Conservation (phyloP, 1,140 invertebrate genomes). For the Cydia pomonella region DNA sequence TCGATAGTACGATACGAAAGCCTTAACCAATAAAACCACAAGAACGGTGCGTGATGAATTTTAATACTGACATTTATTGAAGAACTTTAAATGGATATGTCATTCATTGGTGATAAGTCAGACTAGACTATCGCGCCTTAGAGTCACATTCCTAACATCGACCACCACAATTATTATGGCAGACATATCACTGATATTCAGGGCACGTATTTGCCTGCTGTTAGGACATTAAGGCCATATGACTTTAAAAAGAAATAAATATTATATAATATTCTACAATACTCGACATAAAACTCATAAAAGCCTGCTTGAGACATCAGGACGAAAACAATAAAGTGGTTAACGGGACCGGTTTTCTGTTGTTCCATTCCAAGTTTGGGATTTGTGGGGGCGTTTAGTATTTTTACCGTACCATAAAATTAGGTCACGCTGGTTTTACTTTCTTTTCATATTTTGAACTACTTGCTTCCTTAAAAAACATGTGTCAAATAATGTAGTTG, state of each 20-base stretch:
- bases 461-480: background rate
- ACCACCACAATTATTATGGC: no score
- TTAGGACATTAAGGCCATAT: no score
- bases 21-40: background rate
- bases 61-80: conserved; percentile 8
- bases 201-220: no score
- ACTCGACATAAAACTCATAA: background rate
- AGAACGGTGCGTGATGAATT: background rate
- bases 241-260: background rate
- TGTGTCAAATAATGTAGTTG: background rate
- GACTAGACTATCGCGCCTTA: background rate
- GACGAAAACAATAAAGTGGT: conserved; percentile 60
- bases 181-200: no score
- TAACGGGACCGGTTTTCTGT: conserved; percentile 52
- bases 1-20: background rate
- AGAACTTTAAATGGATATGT: background rate
- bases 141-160: no score
- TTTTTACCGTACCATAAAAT: background rate
- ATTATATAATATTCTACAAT: background rate
- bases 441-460: background rate
- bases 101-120: background rate
- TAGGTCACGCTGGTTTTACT: background rate
- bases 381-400: conserved; percentile 28
- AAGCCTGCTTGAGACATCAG: conserved; percentile 31
- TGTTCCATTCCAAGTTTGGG: conserved; percentile 39